Evolutionary conservation across 2,797 vertebrate genomes (phyloP).

Genomic region (Mormyrops attenuatus): DNA sequence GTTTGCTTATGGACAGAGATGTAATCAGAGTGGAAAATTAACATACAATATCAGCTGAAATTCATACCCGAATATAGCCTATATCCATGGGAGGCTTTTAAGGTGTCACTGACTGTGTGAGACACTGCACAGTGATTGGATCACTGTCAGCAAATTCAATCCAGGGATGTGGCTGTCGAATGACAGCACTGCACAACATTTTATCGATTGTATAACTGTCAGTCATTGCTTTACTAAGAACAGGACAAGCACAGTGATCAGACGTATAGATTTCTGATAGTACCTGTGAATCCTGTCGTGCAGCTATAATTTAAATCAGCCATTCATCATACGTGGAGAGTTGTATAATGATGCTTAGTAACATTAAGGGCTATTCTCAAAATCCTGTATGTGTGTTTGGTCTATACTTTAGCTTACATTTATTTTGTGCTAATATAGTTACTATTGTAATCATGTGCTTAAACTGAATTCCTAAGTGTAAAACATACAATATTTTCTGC

Average conservation of each 20-base stretch:
- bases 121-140: slow-evolving; percentile 47
- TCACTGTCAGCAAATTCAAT: slow-evolving; percentile 40
- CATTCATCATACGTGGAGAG: slow-evolving; percentile 47
- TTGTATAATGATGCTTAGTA: slow-evolving; percentile 64
- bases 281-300: slow-evolving; percentile 58
- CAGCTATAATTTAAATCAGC: slow-evolving; percentile 58
- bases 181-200: slow-evolving; percentile 35
- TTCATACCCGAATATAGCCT: slow-evolving; percentile 62
- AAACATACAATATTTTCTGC: slow-evolving; percentile 43
- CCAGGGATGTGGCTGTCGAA: slow-evolving; percentile 43
- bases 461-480: slow-evolving; percentile 31
- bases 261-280: slow-evolving; percentile 40
- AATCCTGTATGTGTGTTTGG: slow-evolving; percentile 69
- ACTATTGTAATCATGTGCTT: slow-evolving; percentile 42
- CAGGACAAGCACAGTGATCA: not conserved
- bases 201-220: slow-evolving; percentile 13
- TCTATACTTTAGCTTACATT: slow-evolving; percentile 67
- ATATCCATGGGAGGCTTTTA: slow-evolving; percentile 52
- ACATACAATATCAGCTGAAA: slow-evolving; percentile 56
- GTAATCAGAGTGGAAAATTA: slow-evolving; percentile 38
- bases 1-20: slow-evolving; percentile 68
- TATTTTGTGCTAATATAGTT: slow-evolving; percentile 70
- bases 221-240: slow-evolving; percentile 19
- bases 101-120: slow-evolving; percentile 57
- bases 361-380: slow-evolving; percentile 75